phyloP scores from a whole-genome alignment of 2,888 invertebrate species.

The Sinotaia quadrata region DNA sequence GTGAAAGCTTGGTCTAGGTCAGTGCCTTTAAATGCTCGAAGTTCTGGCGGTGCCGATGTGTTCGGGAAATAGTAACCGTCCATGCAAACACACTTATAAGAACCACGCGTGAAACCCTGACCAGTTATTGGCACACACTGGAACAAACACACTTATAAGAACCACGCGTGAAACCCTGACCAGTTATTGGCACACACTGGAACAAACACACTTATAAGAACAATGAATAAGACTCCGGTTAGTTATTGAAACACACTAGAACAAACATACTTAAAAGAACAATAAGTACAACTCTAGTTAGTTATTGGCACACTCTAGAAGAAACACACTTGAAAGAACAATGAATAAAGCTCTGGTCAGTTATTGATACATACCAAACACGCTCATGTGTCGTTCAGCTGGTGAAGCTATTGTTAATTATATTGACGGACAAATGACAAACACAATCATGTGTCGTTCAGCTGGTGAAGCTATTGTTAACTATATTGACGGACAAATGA shows the following conservation, averaged over 20 bases:
- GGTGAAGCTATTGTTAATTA: no score
- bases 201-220: not conserved
- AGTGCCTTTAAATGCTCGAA: slow-evolving; percentile 55
- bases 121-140: slow-evolving; percentile 60
- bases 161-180: no score
- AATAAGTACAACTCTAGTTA: no score
- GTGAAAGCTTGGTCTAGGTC: slow-evolving; percentile 50
- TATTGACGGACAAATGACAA: no score
- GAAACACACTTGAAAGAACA: not conserved
- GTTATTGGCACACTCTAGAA: not conserved
- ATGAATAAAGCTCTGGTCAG: not conserved
- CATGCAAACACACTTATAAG: slow-evolving; percentile 62
- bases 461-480: no score
- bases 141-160: slow-evolving; percentile 1
- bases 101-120: slow-evolving; percentile 61
- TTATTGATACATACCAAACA: not conserved
- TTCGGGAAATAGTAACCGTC: slow-evolving; percentile 68
- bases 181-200: not conserved
- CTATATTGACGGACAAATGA: no score
- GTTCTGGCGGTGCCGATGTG: slow-evolving; percentile 30
- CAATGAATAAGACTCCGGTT: not conserved
- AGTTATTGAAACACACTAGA: not conserved
- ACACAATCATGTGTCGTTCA: no score
- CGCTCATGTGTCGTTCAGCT: no score
- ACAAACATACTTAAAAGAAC: not conserved